Evolutionary conservation across 2,113 vertebrate species (phyloP).

Genomic region (Ageneiosus marmoratus): DNA sequence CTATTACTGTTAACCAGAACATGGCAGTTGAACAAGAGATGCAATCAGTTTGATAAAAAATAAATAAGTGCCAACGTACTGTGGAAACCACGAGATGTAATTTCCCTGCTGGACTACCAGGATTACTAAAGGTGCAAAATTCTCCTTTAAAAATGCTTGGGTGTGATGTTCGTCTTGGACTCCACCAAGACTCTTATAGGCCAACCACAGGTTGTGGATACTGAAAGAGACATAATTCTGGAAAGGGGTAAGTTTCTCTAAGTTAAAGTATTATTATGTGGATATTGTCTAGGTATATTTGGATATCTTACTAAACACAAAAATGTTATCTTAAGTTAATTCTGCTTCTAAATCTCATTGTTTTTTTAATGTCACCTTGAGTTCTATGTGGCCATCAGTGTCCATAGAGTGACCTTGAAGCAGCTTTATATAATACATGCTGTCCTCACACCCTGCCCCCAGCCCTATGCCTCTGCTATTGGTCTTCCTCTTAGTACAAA

Average conservation of each 20-base stretch:
- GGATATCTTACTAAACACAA: neutral
- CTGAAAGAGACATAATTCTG: slow-evolving; percentile 66
- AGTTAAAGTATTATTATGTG: neutral
- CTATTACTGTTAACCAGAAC: slow-evolving; percentile 15
- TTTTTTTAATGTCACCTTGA: slow-evolving; percentile 27
- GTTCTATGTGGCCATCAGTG: slow-evolving; percentile 25
- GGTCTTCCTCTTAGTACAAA: slow-evolving; percentile 6
- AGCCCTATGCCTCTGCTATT: neutral
- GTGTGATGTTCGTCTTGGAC: slow-evolving; percentile 63
- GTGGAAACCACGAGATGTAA: slow-evolving; percentile 10
- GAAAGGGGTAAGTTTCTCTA: slow-evolving; percentile 67
- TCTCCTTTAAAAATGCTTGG: slow-evolving; percentile 51
- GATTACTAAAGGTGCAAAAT: slow-evolving; percentile 50
- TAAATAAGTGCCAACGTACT: neutral
- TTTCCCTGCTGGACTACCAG: slow-evolving; percentile 51
- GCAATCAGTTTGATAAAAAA: slow-evolving; percentile 10
- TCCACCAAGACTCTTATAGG: slow-evolving; percentile 63
- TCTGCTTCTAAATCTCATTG: neutral
- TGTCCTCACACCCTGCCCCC: slow-evolving; percentile 15
- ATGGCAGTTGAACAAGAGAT: slow-evolving; percentile 1
- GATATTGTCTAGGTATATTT: neutral
- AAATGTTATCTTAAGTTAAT: neutral
- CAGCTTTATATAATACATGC: slow-evolving; percentile 27
- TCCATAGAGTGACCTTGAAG: slow-evolving; percentile 27
- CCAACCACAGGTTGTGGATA: slow-evolving; percentile 62